Conservation (phyloP, 1,140 invertebrate genomes). For the roundworm (Caenorhabditis elegans) region DNA sequence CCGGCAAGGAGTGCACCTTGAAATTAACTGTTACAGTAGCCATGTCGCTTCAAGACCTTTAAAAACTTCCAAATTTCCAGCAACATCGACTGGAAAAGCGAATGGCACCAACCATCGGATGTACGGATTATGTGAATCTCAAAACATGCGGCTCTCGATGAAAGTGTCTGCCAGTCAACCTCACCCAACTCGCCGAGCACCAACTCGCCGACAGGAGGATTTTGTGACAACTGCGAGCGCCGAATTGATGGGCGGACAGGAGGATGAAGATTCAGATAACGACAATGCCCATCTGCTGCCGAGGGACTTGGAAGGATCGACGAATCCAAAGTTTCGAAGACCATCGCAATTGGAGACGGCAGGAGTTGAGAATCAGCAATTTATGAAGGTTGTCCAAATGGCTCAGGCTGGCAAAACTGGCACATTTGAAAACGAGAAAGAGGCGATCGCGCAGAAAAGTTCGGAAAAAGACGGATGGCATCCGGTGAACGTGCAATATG, state of each 20-base stretch:
- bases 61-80: too few relatives aligned
- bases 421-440: neutral
- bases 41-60: too few relatives aligned
- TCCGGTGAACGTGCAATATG: neutral
- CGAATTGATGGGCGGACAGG: neutral
- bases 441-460: neutral
- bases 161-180: neutral
- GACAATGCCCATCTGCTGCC: constrained; percentile 16
- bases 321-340: constrained; percentile 15
- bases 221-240: neutral
- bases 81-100: neutral
- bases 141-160: constrained; percentile 1
- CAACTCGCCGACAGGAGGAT: constrained; percentile 6
- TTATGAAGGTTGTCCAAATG: constrained; percentile 10
- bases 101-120: neutral
- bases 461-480: neutral
- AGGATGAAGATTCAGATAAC: constrained; percentile 4
- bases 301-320: neutral
- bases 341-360: neutral
- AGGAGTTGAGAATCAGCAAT: neutral
- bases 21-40: too few relatives aligned
- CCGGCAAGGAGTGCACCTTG: too few relatives aligned
- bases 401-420: neutral
- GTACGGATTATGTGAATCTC: neutral
- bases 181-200: neutral